A percentile compares a stretch with the other conserved stretches of the same genome.
Evolutionary conservation across 2,113 vertebrate species (phyloP).

Genomic region (Pteronura brasiliensis): DNA sequence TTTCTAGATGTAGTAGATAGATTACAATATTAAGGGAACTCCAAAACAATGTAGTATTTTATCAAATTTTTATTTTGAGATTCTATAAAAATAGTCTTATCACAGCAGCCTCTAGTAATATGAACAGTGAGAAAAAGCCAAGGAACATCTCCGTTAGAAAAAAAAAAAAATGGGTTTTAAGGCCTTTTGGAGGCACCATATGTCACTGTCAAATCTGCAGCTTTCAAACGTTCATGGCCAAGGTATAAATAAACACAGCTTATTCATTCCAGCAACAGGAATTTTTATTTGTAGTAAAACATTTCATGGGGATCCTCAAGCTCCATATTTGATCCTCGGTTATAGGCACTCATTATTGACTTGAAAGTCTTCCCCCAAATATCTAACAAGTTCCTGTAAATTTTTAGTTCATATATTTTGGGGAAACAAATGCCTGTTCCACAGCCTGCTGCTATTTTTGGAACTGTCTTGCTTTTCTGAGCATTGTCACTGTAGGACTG

Average conservation of each 20-base stretch:
- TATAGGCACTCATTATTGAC: neutral
- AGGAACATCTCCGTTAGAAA: slow-evolving; percentile 31
- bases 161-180: slow-evolving; percentile 4
- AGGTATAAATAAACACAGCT: slow-evolving; percentile 64
- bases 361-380: neutral
- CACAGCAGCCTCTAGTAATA: slow-evolving; percentile 56
- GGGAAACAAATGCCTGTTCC: neutral
- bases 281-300: slow-evolving; percentile 65
- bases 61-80: slow-evolving; percentile 57
- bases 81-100: slow-evolving; percentile 47
- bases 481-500: neutral
- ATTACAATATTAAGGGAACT: slow-evolving; percentile 4
- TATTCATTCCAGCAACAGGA: slow-evolving; percentile 39
- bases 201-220: slow-evolving; percentile 57
- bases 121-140: slow-evolving; percentile 22
- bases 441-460: neutral
- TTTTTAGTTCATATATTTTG: neutral
- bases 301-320: slow-evolving; percentile 27
- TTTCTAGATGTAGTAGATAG: slow-evolving; percentile 1
- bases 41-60: slow-evolving; percentile 45
- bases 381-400: slow-evolving; percentile 25
- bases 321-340: slow-evolving; percentile 34
- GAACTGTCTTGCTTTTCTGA: slow-evolving; percentile 16
- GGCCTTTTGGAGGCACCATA: slow-evolving; percentile 51
- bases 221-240: slow-evolving; percentile 53